Evolutionary conservation across 2,888 invertebrate genomes (phyloP).

Genomic region (Leptinotarsa rubiginosa): DNA sequence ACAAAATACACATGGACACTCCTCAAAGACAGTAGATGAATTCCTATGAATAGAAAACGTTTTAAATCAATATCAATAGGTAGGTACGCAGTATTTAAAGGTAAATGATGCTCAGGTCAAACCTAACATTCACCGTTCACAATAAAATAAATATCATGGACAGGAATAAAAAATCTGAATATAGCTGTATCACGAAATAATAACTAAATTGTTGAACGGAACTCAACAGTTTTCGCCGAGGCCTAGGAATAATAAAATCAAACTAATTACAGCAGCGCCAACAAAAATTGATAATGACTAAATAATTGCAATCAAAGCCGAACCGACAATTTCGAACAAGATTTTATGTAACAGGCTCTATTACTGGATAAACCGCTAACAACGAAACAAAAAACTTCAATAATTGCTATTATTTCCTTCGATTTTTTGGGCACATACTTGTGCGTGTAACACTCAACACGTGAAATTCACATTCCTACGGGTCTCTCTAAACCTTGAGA

Average conservation of each 20-base stretch:
- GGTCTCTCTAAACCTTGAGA: constrained; percentile 42
- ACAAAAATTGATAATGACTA: constrained; percentile 32
- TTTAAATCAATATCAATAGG: too few species aligned
- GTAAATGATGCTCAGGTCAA: too few species aligned
- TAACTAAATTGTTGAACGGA: constrained; percentile 4
- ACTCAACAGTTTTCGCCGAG: neutral
- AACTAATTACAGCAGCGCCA: constrained; percentile 22
- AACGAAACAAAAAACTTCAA: constrained; percentile 47
- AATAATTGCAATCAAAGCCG: constrained; percentile 42
- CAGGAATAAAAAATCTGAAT: neutral
- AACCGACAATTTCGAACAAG: constrained; percentile 34
- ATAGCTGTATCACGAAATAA: neutral
- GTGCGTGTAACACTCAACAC: constrained; percentile 52
- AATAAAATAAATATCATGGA: neutral
- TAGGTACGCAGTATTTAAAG: too few species aligned
- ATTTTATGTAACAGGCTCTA: constrained; percentile 37
- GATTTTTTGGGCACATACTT: constrained; percentile 52
- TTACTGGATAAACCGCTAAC: constrained; percentile 48
- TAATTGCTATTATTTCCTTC: constrained; percentile 56
- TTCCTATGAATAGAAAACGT: too few species aligned
- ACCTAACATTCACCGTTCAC: neutral
- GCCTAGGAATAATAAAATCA: constrained; percentile 6
- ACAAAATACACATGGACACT: too few species aligned
- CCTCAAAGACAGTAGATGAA: too few species aligned
- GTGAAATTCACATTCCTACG: constrained; percentile 56